Percentiles rank a stretch among this genome's conserved stretches.
phyloP scores from a whole-genome alignment of 2,888 invertebrate genomes.

The Watsonalla cultraria region DNA sequence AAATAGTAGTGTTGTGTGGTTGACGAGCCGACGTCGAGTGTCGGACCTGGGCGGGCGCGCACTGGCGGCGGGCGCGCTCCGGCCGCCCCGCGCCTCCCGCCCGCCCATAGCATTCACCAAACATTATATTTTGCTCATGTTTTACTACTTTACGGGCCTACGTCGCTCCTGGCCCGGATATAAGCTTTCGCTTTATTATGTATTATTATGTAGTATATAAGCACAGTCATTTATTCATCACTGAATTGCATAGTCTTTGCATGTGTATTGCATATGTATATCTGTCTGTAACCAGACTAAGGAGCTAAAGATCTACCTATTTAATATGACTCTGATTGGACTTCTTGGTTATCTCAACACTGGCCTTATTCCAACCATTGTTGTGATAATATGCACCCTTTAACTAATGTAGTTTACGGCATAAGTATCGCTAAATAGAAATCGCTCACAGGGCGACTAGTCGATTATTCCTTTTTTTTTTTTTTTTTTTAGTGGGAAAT shows the following conservation, averaged over 20 bases:
- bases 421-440: too few species aligned
- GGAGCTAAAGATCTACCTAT: not conserved
- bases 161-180: slow-evolving; percentile 25
- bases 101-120: slow-evolving; percentile 46
- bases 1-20: slow-evolving; percentile 68
- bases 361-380: too few species aligned
- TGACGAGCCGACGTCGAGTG: slow-evolving; percentile 79
- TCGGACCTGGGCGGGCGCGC: slow-evolving; percentile 76
- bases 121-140: slow-evolving; percentile 48
- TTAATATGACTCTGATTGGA: not conserved
- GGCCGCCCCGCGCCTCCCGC: slow-evolving; percentile 36
- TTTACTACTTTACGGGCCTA: slow-evolving; percentile 38
- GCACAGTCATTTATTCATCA: slow-evolving; percentile 1
- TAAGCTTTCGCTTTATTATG: slow-evolving; percentile 9
- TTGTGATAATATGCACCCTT: too few species aligned
- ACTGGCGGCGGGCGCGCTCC: slow-evolving; percentile 51
- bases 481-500: too few species aligned
- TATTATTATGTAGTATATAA: too few species aligned
- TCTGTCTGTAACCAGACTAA: too few species aligned
- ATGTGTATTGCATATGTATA: not conserved
- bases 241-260: not conserved
- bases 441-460: too few species aligned
- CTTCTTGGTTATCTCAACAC: too few species aligned
- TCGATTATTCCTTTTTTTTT: too few species aligned
- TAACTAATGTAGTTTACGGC: too few species aligned